Conservation (phyloP, 2,888 invertebrate species). For the Nephrotoma flavescens region DNA sequence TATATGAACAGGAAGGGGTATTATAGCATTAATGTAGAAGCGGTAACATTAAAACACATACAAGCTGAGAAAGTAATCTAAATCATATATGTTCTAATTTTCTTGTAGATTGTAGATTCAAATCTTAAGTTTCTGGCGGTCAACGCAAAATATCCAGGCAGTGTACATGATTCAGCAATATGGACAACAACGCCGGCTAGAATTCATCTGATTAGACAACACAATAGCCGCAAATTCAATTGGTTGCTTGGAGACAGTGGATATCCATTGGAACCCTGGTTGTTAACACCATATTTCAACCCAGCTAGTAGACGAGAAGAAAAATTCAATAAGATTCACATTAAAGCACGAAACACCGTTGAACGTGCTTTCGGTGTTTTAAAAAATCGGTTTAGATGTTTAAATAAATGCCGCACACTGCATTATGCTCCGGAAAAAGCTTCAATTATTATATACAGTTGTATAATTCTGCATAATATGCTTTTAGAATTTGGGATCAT, state of each 20-base stretch:
- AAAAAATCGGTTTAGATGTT: too few relatives aligned
- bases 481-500: slow-evolving; percentile 7
- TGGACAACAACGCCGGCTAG: not conserved
- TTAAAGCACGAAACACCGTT: slow-evolving; percentile 4
- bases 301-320: not conserved
- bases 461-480: slow-evolving; percentile 4
- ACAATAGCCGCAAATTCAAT: not conserved
- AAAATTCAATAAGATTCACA: slow-evolving; percentile 9
- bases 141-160: slow-evolving; percentile 9
- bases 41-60: not conserved
- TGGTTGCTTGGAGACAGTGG: slow-evolving; percentile 8
- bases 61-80: not conserved
- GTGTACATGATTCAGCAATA: not conserved
- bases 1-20: slow-evolving; percentile 12
- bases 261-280: not conserved
- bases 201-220: not conserved
- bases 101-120: not conserved
- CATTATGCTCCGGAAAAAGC: too few relatives aligned
- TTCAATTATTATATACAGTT: too few relatives aligned
- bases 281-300: not conserved
- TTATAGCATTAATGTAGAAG: slow-evolving; percentile 11
- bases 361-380: too few relatives aligned
- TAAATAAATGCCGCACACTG: too few relatives aligned
- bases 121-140: slow-evolving; percentile 5
- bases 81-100: not conserved